Base-by-base conservation (phyloP, 1,140 invertebrate species). In the Listronotus oregonensis region DNA sequence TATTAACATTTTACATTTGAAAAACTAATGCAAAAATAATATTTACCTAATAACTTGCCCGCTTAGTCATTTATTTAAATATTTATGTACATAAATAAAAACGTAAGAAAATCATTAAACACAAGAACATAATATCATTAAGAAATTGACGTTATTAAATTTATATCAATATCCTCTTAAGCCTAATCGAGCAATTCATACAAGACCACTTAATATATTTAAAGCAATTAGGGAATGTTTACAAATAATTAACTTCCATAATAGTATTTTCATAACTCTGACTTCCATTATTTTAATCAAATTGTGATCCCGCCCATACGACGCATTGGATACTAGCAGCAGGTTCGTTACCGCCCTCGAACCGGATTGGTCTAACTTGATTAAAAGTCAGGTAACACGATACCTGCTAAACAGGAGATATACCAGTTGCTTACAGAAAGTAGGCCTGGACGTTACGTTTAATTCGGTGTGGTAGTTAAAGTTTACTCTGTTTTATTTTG, bases 231-330 rank as follows among this genome's bases (percentile, higher is more conserved):
- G 62, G 57, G 37, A 63, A 64, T 68, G 66, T 72, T 73, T 71
- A 75, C 71, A 75, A 75, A 75, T 72, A 75, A 77, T 77, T 77
- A 77, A 72, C 75, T 77, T 66, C 75, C 75, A 77, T 77, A 74
- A 76, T 76, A 71, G 72, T 65, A 66, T 71, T 65, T 69, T 71
- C 73, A 71, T 76, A 77, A 75, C 73, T 71, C 57, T 67, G 64
- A 71, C 73, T 77, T 73, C 75, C 75, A 77, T 77, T 77, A 77
- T 75, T 77, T 77, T 73, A 75, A 75, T 75, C 70, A 67, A 59
- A 44, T 32, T 31, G 5, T 17, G 31, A n/a, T n/a, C 47, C 57
- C 70, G 67, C 73, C 71, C 60, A 56, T 31, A 43, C 6, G 32
- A n/a, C 43, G 31, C 55, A 73, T 73, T 73, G 74, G 70, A 42